Conservation (phyloP, 2,888 invertebrate species). For the Esperia sulphurella region DNA sequence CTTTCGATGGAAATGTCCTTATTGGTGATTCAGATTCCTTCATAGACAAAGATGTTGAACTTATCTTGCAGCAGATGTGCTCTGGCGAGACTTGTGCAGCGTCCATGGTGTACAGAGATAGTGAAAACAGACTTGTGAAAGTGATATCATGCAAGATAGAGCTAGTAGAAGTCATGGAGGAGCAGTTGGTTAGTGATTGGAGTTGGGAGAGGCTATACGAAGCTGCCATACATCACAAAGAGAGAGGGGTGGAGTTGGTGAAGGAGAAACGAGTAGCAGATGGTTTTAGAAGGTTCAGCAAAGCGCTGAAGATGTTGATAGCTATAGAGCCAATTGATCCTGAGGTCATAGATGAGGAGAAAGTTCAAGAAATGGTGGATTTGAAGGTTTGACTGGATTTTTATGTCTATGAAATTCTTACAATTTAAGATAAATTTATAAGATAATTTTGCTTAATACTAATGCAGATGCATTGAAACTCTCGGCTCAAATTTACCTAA, state of each 20-base stretch:
- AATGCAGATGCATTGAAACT: no score
- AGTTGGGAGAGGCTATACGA: constrained; percentile 74
- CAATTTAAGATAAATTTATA: no score
- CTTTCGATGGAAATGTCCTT: constrained; percentile 62
- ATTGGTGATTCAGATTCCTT: constrained; percentile 71
- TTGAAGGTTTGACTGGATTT: no score
- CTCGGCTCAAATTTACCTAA: no score
- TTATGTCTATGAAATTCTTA: no score
- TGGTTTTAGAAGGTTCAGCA: constrained; percentile 86
- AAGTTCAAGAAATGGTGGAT: constrained; percentile 69
- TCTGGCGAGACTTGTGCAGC: constrained; percentile 62
- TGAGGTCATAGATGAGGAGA: constrained; percentile 69
- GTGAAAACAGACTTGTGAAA: constrained; percentile 36
- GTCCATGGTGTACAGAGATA: constrained; percentile 50
- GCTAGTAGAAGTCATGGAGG: constrained; percentile 58
- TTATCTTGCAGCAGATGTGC: constrained; percentile 76
- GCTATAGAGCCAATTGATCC: constrained; percentile 79
- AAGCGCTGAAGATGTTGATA: constrained; percentile 85
- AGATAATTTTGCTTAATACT: no score
- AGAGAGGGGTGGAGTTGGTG: constrained; percentile 82
- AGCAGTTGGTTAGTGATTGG: constrained; percentile 78
- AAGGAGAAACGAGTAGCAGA: constrained; percentile 80
- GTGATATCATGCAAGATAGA: constrained; percentile 62
- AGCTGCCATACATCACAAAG: constrained; percentile 73
- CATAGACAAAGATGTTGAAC: constrained; percentile 75